phyloP scores from a whole-genome alignment of 2,888 invertebrate species.

The Phalangium opilio region DNA sequence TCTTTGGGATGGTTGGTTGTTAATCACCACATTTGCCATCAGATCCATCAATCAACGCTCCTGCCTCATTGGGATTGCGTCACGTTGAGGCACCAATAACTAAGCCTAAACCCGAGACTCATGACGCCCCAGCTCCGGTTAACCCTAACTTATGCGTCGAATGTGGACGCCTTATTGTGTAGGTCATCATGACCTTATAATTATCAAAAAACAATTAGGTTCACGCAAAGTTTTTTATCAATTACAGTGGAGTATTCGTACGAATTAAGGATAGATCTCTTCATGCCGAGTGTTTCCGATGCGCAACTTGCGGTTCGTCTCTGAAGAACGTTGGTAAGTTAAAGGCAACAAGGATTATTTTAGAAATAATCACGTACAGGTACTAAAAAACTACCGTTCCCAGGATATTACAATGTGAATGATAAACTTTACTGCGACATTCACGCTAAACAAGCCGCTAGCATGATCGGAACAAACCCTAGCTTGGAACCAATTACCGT shows the following conservation, averaged over 20 bases:
- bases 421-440: constrained; percentile 93
- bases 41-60: neutral
- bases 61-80: constrained; percentile 4
- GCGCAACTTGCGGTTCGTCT: constrained; percentile 83
- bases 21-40: neutral
- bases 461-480: constrained; percentile 10
- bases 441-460: constrained; percentile 45
- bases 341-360: too few relatives aligned
- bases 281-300: constrained; percentile 96
- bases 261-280: constrained; percentile 93
- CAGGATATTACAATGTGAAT: constrained; percentile 77
- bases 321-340: constrained; percentile 71
- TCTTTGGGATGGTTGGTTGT: too few relatives aligned
- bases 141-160: constrained; percentile 52
- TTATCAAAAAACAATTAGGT: too few relatives aligned
- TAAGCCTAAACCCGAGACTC: constrained; percentile 14
- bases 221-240: too few relatives aligned
- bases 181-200: constrained; percentile 39
- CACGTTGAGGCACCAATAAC: constrained; percentile 20
- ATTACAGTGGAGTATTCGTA: constrained; percentile 84
- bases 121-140: constrained; percentile 7
- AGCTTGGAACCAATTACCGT: neutral
- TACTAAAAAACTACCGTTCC: too few relatives aligned
- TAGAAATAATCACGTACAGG: too few relatives aligned
- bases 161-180: constrained; percentile 95